phyloP scores from a whole-genome alignment of 2,888 invertebrate genomes.

The Drosophila siamana region DNA sequence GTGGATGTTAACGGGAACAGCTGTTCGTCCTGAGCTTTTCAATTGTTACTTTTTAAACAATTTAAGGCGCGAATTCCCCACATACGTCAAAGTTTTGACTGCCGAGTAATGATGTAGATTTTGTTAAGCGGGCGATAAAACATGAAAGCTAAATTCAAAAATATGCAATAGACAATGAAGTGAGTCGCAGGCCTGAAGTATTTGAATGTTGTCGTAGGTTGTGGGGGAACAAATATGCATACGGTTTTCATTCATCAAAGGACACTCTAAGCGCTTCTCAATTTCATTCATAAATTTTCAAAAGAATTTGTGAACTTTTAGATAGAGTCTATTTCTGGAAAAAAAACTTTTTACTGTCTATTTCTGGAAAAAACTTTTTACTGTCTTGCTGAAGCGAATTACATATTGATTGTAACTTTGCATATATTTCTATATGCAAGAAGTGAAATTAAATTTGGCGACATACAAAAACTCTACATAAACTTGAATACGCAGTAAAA shows the following conservation, averaged over 20 bases:
- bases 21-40: constrained; percentile 47
- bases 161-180: not conserved
- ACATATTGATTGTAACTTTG: too few relatives aligned
- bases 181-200: not conserved
- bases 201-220: constrained; percentile 28
- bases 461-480: too few relatives aligned
- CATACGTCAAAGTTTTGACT: constrained; percentile 37
- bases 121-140: not conserved
- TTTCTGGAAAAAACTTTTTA: too few relatives aligned
- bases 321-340: not conserved
- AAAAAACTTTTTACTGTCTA: too few relatives aligned
- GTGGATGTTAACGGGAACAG: constrained; percentile 48
- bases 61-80: constrained; percentile 30
- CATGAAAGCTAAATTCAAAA: not conserved
- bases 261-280: not conserved
- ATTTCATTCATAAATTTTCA: not conserved
- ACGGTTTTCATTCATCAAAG: not conserved
- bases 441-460: too few relatives aligned
- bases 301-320: not conserved
- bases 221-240: not conserved
- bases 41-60: constrained; percentile 35
- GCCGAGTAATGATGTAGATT: constrained; percentile 17
- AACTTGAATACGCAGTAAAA: too few relatives aligned
- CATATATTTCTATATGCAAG: too few relatives aligned
- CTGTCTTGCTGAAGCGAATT: too few relatives aligned